phyloP scores from a whole-genome alignment of 1,140 invertebrate genomes.

The Oreohelix idahoensis region DNA sequence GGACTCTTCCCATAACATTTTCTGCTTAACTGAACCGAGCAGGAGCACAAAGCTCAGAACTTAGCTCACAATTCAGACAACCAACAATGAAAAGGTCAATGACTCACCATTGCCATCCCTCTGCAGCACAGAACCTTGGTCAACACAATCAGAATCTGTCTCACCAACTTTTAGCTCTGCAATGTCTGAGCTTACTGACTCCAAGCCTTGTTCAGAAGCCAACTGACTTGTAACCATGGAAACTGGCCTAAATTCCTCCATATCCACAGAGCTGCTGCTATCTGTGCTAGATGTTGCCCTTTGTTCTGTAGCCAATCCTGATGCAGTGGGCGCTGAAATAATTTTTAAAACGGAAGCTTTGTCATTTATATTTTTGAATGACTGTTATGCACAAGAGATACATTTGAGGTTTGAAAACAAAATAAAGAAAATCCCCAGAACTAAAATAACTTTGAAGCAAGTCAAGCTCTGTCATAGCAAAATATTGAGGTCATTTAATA shows the following conservation, averaged over 20 bases:
- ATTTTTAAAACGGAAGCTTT: too few relatives aligned
- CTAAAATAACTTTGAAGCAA: too few relatives aligned
- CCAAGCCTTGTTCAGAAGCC: constrained; percentile 11
- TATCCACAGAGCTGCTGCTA: constrained; percentile 30
- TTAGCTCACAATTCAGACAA: background rate
- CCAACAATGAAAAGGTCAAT: background rate
- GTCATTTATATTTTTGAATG: too few relatives aligned
- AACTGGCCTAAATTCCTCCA: constrained; percentile 46
- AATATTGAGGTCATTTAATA: too few relatives aligned
- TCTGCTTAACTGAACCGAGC: too few relatives aligned
- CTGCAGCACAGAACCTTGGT: background rate
- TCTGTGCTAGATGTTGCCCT: constrained; percentile 11
- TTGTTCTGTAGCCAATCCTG: constrained; percentile 1
- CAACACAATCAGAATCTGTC: constrained; percentile 16
- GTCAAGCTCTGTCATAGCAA: too few relatives aligned
- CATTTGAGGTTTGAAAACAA: too few relatives aligned
- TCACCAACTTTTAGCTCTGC: constrained; percentile 29
- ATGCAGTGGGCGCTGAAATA: too few relatives aligned
- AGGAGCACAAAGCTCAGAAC: too few relatives aligned
- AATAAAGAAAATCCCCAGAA: too few relatives aligned
- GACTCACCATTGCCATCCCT: constrained; percentile 16
- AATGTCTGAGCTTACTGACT: constrained; percentile 21
- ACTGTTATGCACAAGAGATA: too few relatives aligned
- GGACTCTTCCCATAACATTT: too few relatives aligned
- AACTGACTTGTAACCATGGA: constrained; percentile 40